A percentile compares a stretch with the other conserved stretches of the same genome.
These are phyloP conservation scores for Calephelis nemesis DNA, from an alignment of 1,140 invertebrate species.

Conservation along the genomic window DNA sequence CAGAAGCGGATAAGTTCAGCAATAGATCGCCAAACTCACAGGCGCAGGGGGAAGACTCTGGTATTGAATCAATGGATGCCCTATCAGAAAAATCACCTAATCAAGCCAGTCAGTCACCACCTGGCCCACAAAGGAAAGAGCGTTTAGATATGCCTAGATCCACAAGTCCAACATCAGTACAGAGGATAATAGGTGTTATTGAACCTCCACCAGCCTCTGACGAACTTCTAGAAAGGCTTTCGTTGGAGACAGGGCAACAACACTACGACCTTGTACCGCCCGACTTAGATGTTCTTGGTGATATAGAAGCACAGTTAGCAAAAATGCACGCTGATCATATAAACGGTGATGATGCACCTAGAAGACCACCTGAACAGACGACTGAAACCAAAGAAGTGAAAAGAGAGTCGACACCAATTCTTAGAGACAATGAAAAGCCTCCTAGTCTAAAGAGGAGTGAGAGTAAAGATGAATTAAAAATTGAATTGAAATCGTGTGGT, in stretches of 20 bases:
- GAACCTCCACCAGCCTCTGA: conserved; percentile 52
- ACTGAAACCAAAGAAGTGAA: conserved; percentile 45
- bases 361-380: conserved; percentile 37
- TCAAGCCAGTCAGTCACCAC: conserved; percentile 84
- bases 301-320: conserved; percentile 83
- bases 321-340: conserved; percentile 82
- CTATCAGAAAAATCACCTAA: conserved; percentile 95
- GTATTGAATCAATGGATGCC: conserved; percentile 96
- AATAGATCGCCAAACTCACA: conserved; percentile 78
- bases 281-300: conserved; percentile 80
- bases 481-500: conserved; percentile 28
- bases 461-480: conserved; percentile 29
- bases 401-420: conserved; percentile 50
- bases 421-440: conserved; percentile 46
- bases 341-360: conserved; percentile 61
- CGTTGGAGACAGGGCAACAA: conserved; percentile 44
- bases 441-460: conserved; percentile 33
- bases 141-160: conserved; percentile 66
- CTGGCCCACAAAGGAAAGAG: conserved; percentile 67
- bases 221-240: conserved; percentile 55
- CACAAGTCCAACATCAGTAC: conserved; percentile 60
- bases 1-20: conserved; percentile 62
- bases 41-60: conserved; percentile 91
- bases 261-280: conserved; percentile 58
- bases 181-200: conserved; percentile 65